Evolutionary conservation across 2,888 invertebrate genomes (phyloP), one percentile per base, ranked within the genome.

Genomic region (Kuschelorhynchus macadamiae): DNA sequence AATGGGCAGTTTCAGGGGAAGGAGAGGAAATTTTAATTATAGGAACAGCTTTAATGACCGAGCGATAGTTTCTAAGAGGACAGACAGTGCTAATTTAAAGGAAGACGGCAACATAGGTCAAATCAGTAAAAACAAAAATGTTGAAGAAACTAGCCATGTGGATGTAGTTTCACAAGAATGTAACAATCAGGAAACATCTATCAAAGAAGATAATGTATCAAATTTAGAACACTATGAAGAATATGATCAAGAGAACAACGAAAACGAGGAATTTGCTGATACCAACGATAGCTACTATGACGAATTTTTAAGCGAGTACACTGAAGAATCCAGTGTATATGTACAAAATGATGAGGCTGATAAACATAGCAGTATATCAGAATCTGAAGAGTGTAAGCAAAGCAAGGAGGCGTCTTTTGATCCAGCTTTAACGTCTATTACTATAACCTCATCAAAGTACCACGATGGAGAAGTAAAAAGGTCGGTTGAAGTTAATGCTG

Each of bases 371-470:
- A n/a, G n/a, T n/a, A n/a, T n/a, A n/a, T n/a, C n/a, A n/a, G n/a
- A 61, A 21, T 9, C 49, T 33, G 32, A 42, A 2, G 41, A 49
- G 16, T 52, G 69, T 18, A 21, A 21, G 46, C 50, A 20, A 33
- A 17, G 53, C 17, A 17, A 36, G 8, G 9, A 41, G 17, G 33
- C 49, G 9, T 18, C 41, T 12, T 52, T 57, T 33, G 49, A 65
- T 56, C 36, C 53, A 39, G 41, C 47, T 41, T 53, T 52, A 12
- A 49, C 64, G 21, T 67, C 67, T 9, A 65, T 71, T n/a, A 66
- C 71, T 7, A 66, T 71, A 17, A 72, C 64, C 5, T 63, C 66
- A 7, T 53, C 65, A 9, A 52, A 62, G 49, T 62, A 55, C 25
- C 57, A 59, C 44, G 66, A 64, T 33, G 57, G 67, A 9, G 59